A percentile compares a stretch with the other conserved stretches of the same genome.
These are phyloP conservation scores for Mola mola DNA, from an alignment of 2,113 vertebrate species.

Conservation along the genomic window DNA sequence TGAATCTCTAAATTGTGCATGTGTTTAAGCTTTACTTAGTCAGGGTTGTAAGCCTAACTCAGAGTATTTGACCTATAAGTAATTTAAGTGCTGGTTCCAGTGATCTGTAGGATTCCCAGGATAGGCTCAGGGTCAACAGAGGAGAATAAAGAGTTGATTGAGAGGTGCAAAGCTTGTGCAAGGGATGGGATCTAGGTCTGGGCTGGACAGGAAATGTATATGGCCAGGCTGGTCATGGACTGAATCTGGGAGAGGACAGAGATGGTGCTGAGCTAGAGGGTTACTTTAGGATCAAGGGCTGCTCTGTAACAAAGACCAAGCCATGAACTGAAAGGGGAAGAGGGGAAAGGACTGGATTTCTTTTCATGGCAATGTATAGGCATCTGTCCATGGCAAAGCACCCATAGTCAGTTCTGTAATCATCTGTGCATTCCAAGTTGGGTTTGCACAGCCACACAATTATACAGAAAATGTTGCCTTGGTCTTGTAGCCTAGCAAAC, in stretches of 20 bases:
- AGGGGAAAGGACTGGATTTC: slow-evolving; percentile 41
- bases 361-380: slow-evolving; percentile 17
- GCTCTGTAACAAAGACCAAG: slow-evolving; percentile 56
- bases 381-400: slow-evolving; percentile 28
- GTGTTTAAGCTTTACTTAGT: not conserved
- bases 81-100: slow-evolving; percentile 46
- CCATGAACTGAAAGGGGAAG: slow-evolving; percentile 49
- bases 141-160: slow-evolving; percentile 56
- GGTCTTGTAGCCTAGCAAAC: not conserved
- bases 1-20: not conserved
- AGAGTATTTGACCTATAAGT: slow-evolving; percentile 43
- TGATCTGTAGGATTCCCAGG: slow-evolving; percentile 38
- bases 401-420: slow-evolving; percentile 7
- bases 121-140: slow-evolving; percentile 36
- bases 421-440: slow-evolving; percentile 4
- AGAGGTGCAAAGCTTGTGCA: slow-evolving; percentile 22
- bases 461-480: slow-evolving; percentile 8
- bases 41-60: slow-evolving; percentile 12
- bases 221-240: slow-evolving; percentile 30
- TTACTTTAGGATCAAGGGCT: slow-evolving; percentile 39
- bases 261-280: slow-evolving; percentile 56
- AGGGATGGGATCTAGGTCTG: slow-evolving; percentile 37
- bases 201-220: slow-evolving; percentile 43
- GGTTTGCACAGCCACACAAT: slow-evolving; percentile 8
- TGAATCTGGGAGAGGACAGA: slow-evolving; percentile 50